Evolutionary conservation across 2,113 vertebrate species (phyloP).

Genomic region (rabbit (Oryctolagus cuniculus)): DNA sequence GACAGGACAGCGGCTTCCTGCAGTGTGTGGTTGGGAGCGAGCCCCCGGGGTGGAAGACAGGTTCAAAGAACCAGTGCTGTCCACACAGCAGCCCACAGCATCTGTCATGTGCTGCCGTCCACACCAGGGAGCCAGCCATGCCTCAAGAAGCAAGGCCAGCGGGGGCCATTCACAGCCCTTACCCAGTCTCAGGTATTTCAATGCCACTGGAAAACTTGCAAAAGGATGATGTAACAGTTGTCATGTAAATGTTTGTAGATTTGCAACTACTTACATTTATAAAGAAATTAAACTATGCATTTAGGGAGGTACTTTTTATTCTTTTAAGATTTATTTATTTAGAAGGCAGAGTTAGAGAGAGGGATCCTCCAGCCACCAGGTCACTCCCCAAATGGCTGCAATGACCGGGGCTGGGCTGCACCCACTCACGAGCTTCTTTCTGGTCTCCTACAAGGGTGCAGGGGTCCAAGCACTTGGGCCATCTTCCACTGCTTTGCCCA

Average conservation of each 20-base stretch:
- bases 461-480: too few species aligned
- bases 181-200: neutral
- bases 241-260: conserved; percentile 13
- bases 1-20: neutral
- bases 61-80: neutral
- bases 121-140: neutral
- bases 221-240: conserved; percentile 18
- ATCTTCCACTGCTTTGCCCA: too few species aligned
- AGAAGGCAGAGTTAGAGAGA: too few species aligned
- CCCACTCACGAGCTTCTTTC: too few species aligned
- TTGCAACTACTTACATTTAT: neutral
- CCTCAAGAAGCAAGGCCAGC: neutral
- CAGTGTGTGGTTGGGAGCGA: neutral
- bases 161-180: neutral
- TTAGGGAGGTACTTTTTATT: neutral
- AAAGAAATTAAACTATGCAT: neutral
- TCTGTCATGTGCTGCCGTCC: neutral
- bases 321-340: too few species aligned
- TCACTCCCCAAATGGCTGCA: too few species aligned
- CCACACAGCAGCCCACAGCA: neutral
- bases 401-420: too few species aligned
- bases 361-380: too few species aligned
- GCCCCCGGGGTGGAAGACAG: neutral
- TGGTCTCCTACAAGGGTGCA: too few species aligned
- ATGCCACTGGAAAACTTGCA: neutral